phyloP scores from a whole-genome alignment of 2,113 vertebrate genomes.

The Galbula dea region DNA sequence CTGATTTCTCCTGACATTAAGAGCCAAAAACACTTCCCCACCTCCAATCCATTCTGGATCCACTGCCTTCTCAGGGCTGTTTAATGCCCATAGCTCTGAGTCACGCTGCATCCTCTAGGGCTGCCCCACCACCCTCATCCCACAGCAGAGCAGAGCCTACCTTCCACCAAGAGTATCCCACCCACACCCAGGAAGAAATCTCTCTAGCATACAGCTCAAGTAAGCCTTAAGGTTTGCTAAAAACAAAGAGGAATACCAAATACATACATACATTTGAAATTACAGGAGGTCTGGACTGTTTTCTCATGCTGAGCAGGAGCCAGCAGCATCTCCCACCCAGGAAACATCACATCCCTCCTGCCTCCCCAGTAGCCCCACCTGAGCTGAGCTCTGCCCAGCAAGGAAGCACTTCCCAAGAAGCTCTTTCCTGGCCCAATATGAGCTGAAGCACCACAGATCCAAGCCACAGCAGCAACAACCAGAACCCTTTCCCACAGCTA shows the following conservation, averaged over 20 bases:
- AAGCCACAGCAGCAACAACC: fast-evolving
- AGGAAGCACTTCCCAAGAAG: neutral
- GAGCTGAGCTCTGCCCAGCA: neutral
- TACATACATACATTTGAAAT: neutral
- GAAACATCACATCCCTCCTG: neutral
- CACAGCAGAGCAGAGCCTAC: neutral
- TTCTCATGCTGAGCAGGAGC: neutral
- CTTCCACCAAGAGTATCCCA: neutral
- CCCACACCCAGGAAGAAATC: neutral
- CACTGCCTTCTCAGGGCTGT: neutral
- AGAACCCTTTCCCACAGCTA: neutral
- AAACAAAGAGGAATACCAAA: neutral
- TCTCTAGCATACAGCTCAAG: neutral
- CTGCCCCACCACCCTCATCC: neutral
- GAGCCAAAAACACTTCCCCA: neutral
- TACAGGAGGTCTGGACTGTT: neutral
- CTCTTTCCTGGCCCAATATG: fast-evolving
- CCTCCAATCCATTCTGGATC: neutral
- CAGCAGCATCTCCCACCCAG: neutral
- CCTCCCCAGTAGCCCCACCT: neutral
- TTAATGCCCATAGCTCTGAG: neutral
- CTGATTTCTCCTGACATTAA: neutral
- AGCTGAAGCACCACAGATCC: neutral
- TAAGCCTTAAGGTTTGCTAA: neutral
- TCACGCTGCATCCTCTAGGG: neutral